These are phyloP conservation scores for Troides helena DNA, from an alignment of 2,888 invertebrate genomes.

Conservation along the genomic window DNA sequence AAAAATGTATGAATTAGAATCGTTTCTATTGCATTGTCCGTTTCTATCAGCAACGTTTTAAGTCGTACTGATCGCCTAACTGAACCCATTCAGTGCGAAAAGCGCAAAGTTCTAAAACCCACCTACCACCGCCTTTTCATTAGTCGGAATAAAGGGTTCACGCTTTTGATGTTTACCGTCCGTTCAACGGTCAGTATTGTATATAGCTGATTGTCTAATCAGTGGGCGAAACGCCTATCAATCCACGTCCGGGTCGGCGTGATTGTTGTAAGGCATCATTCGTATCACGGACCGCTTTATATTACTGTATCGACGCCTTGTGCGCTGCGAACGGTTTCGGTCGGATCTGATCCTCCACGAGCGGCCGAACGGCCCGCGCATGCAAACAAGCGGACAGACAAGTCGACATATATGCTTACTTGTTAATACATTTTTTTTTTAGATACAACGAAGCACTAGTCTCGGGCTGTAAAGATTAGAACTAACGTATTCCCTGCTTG, in stretches of 20 bases:
- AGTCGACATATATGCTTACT: conserved; percentile 39
- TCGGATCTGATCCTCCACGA: conserved; percentile 58
- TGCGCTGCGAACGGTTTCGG: conserved; percentile 58
- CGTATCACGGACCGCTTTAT: conserved; percentile 54
- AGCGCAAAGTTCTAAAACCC: conserved; percentile 12
- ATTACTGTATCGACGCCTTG: conserved; percentile 69
- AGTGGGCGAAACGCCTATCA: conserved; percentile 27
- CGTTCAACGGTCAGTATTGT: conserved; percentile 17
- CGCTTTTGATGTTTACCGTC: conserved; percentile 25
- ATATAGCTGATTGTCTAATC: conserved; percentile 26
- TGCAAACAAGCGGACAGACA: conserved; percentile 44
- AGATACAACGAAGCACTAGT: no score
- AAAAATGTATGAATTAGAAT: not conserved
- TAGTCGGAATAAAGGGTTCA: conserved; percentile 10
- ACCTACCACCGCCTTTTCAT: conserved; percentile 18
- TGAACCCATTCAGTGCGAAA: conserved; percentile 13
- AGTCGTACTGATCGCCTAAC: conserved; percentile 10
- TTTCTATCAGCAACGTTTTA: conserved; percentile 4
- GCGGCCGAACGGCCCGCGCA: conserved; percentile 47
- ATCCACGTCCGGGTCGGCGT: conserved; percentile 55
- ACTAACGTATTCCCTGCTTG: no score
- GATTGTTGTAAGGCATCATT: conserved; percentile 50
- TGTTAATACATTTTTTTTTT: conserved; percentile 17
- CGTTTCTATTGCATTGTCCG: conserved; percentile 1
- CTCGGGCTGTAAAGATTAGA: no score